Percentiles rank a stretch among this genome's conserved stretches.
Conservation (phyloP, 1,140 invertebrate genomes). For the Adoxophyes honmai region DNA sequence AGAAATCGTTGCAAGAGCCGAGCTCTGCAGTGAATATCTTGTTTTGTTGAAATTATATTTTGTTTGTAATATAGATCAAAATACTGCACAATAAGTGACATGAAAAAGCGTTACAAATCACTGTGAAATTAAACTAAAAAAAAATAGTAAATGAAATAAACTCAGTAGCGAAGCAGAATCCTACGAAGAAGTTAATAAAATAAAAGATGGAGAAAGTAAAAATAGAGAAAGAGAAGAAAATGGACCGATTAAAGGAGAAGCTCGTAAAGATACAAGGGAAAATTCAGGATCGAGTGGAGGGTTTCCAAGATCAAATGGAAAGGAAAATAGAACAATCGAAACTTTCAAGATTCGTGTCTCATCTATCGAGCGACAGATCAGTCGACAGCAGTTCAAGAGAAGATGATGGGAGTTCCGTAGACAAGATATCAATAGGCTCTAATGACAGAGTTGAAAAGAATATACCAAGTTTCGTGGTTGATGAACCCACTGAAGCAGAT, state of each 20-base stretch:
- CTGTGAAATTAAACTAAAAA: constrained; percentile 1
- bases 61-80: too few relatives aligned
- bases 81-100: too few relatives aligned
- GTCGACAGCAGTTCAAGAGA: constrained; percentile 25
- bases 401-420: constrained; percentile 17
- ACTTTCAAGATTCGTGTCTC: constrained; percentile 58
- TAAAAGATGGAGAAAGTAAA: constrained; percentile 4
- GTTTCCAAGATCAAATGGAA: constrained; percentile 67
- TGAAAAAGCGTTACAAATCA: too few relatives aligned
- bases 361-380: constrained; percentile 58
- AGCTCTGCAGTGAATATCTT: too few relatives aligned
- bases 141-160: too few relatives aligned
- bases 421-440: constrained; percentile 37
- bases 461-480: constrained; percentile 36
- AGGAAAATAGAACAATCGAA: constrained; percentile 59
- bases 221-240: constrained; percentile 56
- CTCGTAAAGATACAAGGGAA: constrained; percentile 64
- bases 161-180: constrained; percentile 3
- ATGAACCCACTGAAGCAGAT: constrained; percentile 42
- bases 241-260: constrained; percentile 59
- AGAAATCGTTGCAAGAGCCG: too few relatives aligned
- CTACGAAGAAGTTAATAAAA: neutral
- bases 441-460: constrained; percentile 17
- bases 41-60: too few relatives aligned
- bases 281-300: constrained; percentile 66